phyloP scores from a whole-genome alignment of 2,888 invertebrate genomes.

The Ectobius pallidus region DNA sequence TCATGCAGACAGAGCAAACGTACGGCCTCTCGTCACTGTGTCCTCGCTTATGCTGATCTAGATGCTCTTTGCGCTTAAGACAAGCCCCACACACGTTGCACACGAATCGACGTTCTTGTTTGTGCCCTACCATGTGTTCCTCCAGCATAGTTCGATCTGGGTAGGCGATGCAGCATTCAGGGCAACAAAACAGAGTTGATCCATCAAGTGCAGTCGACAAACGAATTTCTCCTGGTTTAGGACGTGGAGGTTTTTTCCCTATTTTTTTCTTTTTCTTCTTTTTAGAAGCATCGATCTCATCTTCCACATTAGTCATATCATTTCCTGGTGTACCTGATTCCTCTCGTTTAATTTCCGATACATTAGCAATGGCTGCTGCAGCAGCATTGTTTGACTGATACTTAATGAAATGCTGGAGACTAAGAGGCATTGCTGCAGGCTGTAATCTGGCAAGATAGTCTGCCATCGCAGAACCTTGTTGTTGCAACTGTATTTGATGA shows the following conservation, averaged over 20 bases:
- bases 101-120: slow-evolving; percentile 57
- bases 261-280: slow-evolving; percentile 54
- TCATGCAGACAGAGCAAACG: slow-evolving; percentile 43
- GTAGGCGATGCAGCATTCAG: slow-evolving; percentile 57
- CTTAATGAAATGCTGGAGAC: slow-evolving; percentile 53
- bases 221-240: slow-evolving; percentile 54
- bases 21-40: slow-evolving; percentile 57
- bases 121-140: slow-evolving; percentile 52
- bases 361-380: not conserved
- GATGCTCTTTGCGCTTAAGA: slow-evolving; percentile 59
- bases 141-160: slow-evolving; percentile 56
- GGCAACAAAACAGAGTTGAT: slow-evolving; percentile 56
- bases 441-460: slow-evolving; percentile 55
- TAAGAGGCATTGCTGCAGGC: slow-evolving; percentile 52
- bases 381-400: slow-evolving; percentile 49
- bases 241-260: slow-evolving; percentile 47
- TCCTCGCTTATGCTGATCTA: slow-evolving; percentile 58
- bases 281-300: slow-evolving; percentile 46
- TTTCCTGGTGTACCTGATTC: slow-evolving; percentile 45
- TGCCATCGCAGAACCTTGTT: slow-evolving; percentile 53
- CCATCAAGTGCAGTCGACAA: slow-evolving; percentile 52
- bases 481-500: slow-evolving; percentile 49
- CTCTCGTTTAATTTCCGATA: slow-evolving; percentile 42
- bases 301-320: not conserved
- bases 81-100: slow-evolving; percentile 60